phyloP scores from a whole-genome alignment of 2,797 vertebrate genomes.

The Protosalanx chinensis region DNA sequence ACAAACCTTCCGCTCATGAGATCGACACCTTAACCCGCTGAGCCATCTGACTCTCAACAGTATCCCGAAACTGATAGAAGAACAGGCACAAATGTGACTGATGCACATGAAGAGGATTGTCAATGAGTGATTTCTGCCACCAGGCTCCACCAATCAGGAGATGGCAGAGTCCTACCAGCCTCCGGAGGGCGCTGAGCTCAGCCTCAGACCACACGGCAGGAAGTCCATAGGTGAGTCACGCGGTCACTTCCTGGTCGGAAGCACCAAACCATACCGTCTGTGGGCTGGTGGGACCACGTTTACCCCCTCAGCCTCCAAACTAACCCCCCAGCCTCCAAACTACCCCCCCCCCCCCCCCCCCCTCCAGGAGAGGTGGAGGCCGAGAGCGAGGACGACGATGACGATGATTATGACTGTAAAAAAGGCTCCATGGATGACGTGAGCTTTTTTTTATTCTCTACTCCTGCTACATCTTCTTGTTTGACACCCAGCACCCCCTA shows the following conservation, averaged over 20 bases:
- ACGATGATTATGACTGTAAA: constrained; percentile 93
- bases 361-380: constrained; percentile 88
- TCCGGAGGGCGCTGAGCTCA: constrained; percentile 64
- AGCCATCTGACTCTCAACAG: not conserved
- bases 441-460: constrained; percentile 31
- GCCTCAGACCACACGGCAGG: constrained; percentile 63
- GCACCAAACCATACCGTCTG: not conserved
- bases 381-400: constrained; percentile 92
- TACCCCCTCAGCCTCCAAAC: no score
- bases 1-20: no score
- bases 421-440: constrained; percentile 98
- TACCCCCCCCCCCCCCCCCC: no score
- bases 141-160: constrained; percentile 77
- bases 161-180: constrained; percentile 61
- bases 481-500: not conserved
- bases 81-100: no score
- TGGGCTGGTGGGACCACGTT: not conserved
- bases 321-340: no score
- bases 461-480: not conserved
- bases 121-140: not conserved
- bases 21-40: no score
- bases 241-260: not conserved
- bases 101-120: not conserved
- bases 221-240: constrained; percentile 71
- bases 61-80: not conserved